These are phyloP conservation scores for Kryptopterus vitreolus DNA, from an alignment of 2,797 vertebrate genomes.

Conservation along the genomic window DNA sequence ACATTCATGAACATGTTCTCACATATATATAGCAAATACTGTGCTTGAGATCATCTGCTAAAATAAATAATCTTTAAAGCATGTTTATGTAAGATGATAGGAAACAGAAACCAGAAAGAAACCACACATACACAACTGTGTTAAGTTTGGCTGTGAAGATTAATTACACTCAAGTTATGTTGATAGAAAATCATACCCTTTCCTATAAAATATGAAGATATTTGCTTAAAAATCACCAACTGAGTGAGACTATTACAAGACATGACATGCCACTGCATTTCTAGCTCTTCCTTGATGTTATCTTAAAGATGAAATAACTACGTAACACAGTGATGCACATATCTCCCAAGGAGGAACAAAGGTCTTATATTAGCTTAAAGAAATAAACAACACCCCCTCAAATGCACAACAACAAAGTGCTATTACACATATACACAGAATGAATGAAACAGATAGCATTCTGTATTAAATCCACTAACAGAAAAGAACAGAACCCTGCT, in stretches of 20 bases:
- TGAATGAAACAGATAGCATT: conserved; percentile 38
- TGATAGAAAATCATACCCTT: not conserved
- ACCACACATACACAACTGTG: not conserved
- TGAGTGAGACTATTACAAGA: not conserved
- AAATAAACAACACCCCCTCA: conserved; percentile 31
- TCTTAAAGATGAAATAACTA: conserved; percentile 15
- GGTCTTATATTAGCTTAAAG: not conserved
- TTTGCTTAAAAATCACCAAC: not conserved
- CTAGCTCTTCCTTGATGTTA: conserved; percentile 10
- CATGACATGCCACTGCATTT: conserved; percentile 23
- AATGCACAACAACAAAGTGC: conserved; percentile 42
- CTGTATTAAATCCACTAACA: conserved; percentile 15
- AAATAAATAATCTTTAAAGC: not conserved
- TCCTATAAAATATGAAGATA: not conserved
- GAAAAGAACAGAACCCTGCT: conserved; percentile 5
- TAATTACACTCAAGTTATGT: not conserved
- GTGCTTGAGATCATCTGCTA: not conserved
- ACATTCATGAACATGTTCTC: not conserved
- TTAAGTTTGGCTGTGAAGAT: not conserved
- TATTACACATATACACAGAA: conserved; percentile 26
- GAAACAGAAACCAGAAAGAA: not conserved
- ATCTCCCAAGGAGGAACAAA: conserved; percentile 9
- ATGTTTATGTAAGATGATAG: not conserved
- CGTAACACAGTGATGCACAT: not conserved
- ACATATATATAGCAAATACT: not conserved